These are phyloP conservation scores for Drosophila burlai DNA, from an alignment of 1,140 invertebrate genomes.

Conservation along the genomic window DNA sequence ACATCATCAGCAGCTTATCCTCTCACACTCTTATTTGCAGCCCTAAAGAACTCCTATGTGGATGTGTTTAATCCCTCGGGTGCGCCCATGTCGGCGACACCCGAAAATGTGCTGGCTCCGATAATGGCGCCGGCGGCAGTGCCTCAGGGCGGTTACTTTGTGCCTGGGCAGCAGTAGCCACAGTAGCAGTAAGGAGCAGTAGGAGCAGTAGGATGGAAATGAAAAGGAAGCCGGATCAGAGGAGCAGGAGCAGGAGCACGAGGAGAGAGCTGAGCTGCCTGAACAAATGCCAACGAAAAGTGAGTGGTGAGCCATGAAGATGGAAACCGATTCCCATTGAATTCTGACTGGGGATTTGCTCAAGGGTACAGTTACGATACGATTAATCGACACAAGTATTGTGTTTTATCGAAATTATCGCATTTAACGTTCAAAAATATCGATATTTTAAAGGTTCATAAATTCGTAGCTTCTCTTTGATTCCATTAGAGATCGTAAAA, in stretches of 20 bases:
- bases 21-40: slow-evolving; percentile 83
- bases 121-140: slow-evolving; percentile 84
- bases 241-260: not conserved
- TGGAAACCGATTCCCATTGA: not conserved
- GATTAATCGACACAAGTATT: not conserved
- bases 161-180: slow-evolving; percentile 77
- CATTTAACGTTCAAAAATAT: not conserved
- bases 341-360: not conserved
- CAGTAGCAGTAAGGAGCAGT: slow-evolving; percentile 26
- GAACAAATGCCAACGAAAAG: slow-evolving; percentile 43
- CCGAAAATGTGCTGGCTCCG: slow-evolving; percentile 86
- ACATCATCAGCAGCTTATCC: too few species aligned
- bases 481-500: not conserved
- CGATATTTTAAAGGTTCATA: not conserved
- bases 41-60: slow-evolving; percentile 92
- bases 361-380: not conserved
- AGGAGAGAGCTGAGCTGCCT: slow-evolving; percentile 6
- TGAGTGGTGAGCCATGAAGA: slow-evolving; percentile 15
- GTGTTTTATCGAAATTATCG: not conserved
- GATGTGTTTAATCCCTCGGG: slow-evolving; percentile 93
- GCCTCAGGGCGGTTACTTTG: slow-evolving; percentile 84
- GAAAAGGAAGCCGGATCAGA: not conserved
- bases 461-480: not conserved
- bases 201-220: slow-evolving; percentile 9
- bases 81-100: slow-evolving; percentile 81